phyloP scores from a whole-genome alignment of 1,140 invertebrate genomes.

The Spodoptera litura region DNA sequence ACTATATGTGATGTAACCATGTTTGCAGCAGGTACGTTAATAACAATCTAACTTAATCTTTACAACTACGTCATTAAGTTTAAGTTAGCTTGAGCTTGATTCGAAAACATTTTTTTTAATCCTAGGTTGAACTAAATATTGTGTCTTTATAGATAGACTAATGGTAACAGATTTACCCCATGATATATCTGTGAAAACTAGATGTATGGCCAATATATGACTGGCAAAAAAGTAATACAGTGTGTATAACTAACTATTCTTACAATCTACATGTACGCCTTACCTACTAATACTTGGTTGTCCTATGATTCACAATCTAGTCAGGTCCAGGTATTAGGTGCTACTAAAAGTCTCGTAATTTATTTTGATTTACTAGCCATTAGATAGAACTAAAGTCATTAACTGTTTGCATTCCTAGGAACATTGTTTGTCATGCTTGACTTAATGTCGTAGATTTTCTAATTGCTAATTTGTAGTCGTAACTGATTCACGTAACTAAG shows the following conservation, averaged over 20 bases:
- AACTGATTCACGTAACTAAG: conserved; percentile 27
- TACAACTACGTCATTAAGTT: neutral
- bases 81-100: too few relatives aligned
- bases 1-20: neutral
- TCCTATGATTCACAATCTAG: too few relatives aligned
- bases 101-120: too few relatives aligned
- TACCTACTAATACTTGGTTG: too few relatives aligned
- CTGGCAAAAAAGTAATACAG: too few relatives aligned
- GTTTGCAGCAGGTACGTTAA: neutral
- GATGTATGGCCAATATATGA: too few relatives aligned
- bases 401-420: conserved; percentile 16
- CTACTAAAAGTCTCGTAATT: neutral
- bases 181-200: too few relatives aligned
- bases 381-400: conserved; percentile 7
- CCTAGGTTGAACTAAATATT: too few relatives aligned
- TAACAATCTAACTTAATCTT: neutral
- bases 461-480: conserved; percentile 32
- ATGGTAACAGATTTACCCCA: too few relatives aligned
- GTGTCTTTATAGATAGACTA: too few relatives aligned
- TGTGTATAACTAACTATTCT: too few relatives aligned
- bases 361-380: neutral
- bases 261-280: too few relatives aligned
- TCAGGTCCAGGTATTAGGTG: neutral
- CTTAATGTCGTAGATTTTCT: conserved; percentile 19
- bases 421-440: conserved; percentile 31